Evolutionary conservation across 2,888 invertebrate species (phyloP), one percentile per base, ranked within the genome.

Genomic region (Pyrocoelia pectoralis): DNA sequence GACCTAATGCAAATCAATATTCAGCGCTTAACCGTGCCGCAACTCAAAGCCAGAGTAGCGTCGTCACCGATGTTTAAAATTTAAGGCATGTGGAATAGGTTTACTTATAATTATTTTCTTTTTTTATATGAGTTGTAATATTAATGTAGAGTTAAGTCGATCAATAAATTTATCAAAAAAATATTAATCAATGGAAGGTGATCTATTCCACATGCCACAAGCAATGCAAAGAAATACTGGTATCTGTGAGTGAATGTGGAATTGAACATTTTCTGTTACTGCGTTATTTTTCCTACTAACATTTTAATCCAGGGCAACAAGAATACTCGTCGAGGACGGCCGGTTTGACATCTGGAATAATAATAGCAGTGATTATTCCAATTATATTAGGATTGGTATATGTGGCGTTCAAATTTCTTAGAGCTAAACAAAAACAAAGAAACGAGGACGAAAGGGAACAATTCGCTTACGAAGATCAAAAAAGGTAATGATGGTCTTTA

Each of bases 261-360:
- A 76, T 76, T 71, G 72, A 73, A 73, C 70, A 65, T 73, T 73
- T 70, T 51, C 55, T 38, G 50, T n/a, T 66, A 68, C 67, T 65
- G 48, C 70, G 68, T 61, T 62, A 54, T 54, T 67, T 60, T 43
- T 55, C 4, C 13, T 29, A 8, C 40, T 24, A 24, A 18, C n/a
- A n/a, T n/a, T n/a, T n/a, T n/a, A 57, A 59, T 60, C 61, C 83
- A 93, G 93, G 92, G 74, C 88, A 89, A 70, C 90, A 92, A 79
- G 94, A 94, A 81, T 93, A 92, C 80, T 89, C 90, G 10, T 86
- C 91, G 4, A 86, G 92, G 54, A 89, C 90, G 71, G 88, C 92
- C 19, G 93, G 93, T 14, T 83, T 91, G 6, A 92, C 94, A 1
- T 87, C 90, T 77, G 93, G 91, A 68, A 88, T 93, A 76, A 87